Evolutionary conservation across 1,140 invertebrate species (phyloP), one percentile per base, ranked within the genome.

Genomic region (Trachymyrmex cornetzi): DNA sequence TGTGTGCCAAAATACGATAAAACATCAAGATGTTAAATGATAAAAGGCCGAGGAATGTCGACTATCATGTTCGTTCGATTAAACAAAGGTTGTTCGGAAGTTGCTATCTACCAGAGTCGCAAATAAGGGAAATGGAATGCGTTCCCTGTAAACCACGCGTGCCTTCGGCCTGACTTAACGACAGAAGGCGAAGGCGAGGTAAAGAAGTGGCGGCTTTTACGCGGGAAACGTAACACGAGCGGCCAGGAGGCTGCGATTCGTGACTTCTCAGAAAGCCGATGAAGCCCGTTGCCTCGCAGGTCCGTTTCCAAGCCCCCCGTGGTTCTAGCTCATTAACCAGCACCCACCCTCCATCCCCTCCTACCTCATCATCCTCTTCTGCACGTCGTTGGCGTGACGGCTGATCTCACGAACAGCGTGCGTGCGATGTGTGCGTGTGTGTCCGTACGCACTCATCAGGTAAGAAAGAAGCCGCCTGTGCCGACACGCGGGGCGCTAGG

Each of bases 401-500:
- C 85, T 72, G 63, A 79, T 55, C 79, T 66, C 82, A 88, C 89
- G 64, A 82, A 81, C 34, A 44, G 66, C 79, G 87, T 86, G 89
- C 85, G 86, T 87, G 81, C 57, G 19, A 19, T 34, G 69, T 74
- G 61, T 63, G 64, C 72, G 57, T 77, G 72, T 85, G 72, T 88
- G 92, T 91, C 71, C 77, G 89, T 87, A 87, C 87, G 82, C 89
- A 91, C 74, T 93, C 92, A 94, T 94, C 94, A 95, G 95, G 95
- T 95, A 95, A 95, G 94, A 95, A 95, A 95, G 93, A 87, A 95
- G 94, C 94, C 94, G 94, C 94, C 94, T 95, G 91, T 90, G 92
- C 94, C 93, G 92, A 95, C 95, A 95, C 95, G 94, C 94, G 92
- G 94, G 95, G 94, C 93, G 95, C 94, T 95, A 95, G 93, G 91